Percentiles rank a stretch among this genome's conserved stretches.
Evolutionary conservation across 1,140 invertebrate species (phyloP).

Genomic region (Euura saliciscinereae): DNA sequence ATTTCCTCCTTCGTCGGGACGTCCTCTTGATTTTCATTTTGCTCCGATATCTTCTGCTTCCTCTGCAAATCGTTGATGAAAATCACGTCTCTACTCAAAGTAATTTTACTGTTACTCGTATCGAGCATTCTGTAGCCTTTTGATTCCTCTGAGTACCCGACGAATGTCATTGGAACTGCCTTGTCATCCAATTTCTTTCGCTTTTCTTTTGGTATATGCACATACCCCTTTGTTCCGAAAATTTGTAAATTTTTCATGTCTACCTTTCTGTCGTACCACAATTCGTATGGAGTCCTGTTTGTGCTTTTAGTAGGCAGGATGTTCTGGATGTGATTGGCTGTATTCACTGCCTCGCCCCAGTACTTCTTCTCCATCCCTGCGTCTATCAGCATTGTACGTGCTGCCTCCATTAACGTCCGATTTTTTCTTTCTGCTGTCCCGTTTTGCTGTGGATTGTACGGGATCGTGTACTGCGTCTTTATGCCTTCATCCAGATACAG

Average conservation of each 20-base stretch:
- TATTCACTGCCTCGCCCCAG: slow-evolving; percentile 53
- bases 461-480: not conserved
- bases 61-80: slow-evolving; percentile 29
- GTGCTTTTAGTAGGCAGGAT: slow-evolving; percentile 19
- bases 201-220: slow-evolving; percentile 31
- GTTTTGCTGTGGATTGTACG: slow-evolving; percentile 6
- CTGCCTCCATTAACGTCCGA: slow-evolving; percentile 38
- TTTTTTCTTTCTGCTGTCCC: slow-evolving; percentile 17
- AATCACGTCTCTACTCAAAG: slow-evolving; percentile 35
- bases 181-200: slow-evolving; percentile 30
- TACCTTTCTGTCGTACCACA: slow-evolving; percentile 33
- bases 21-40: no score
- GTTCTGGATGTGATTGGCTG: slow-evolving; percentile 47
- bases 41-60: not conserved
- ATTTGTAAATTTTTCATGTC: slow-evolving; percentile 32
- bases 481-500: slow-evolving; percentile 32
- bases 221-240: slow-evolving; percentile 43
- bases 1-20: no score
- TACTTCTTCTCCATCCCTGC: slow-evolving; percentile 35
- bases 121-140: slow-evolving; percentile 40
- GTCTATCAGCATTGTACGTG: slow-evolving; percentile 37
- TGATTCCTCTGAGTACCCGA: slow-evolving; percentile 30
- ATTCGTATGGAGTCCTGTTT: slow-evolving; percentile 22
- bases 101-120: slow-evolving; percentile 29
- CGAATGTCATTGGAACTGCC: slow-evolving; percentile 24